Percentiles rank a stretch among this genome's conserved stretches.
These are phyloP conservation scores for Heterotilapia buettikoferi DNA, from an alignment of 2,113 vertebrate species.

Conservation along the genomic window DNA sequence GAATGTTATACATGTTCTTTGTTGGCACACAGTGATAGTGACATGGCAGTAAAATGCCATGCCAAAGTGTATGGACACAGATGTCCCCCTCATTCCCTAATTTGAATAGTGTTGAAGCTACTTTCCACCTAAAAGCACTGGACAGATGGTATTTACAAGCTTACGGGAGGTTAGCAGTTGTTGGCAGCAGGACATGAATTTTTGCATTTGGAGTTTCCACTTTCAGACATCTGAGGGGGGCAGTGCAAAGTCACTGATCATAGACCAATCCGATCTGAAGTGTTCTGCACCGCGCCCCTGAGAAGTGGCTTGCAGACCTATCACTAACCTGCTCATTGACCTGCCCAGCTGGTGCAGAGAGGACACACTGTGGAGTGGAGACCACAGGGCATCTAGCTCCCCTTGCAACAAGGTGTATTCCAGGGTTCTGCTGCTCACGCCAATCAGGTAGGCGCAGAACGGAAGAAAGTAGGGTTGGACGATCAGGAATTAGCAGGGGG, in stretches of 20 bases:
- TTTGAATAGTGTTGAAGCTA: not conserved
- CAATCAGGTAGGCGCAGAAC: conserved; percentile 33
- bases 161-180: conserved; percentile 15
- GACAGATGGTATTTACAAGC: conserved; percentile 43
- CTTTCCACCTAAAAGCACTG: conserved; percentile 6
- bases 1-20: conserved; percentile 2
- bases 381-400: conserved; percentile 77
- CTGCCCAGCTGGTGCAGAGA: conserved; percentile 77
- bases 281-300: conserved; percentile 29
- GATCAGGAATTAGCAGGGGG: conserved; percentile 21
- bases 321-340: conserved; percentile 80
- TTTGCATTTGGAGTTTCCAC: conserved; percentile 22
- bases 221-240: conserved; percentile 11
- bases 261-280: not conserved
- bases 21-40: conserved; percentile 31
- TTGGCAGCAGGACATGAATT: conserved; percentile 24
- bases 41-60: conserved; percentile 13
- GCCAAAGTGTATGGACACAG: not conserved
- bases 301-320: conserved; percentile 28
- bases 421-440: conserved; percentile 70
- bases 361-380: conserved; percentile 74
- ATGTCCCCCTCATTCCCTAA: not conserved
- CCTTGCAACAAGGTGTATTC: conserved; percentile 73
- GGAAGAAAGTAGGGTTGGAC: conserved; percentile 26
- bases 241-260: conserved; percentile 21